Evolutionary conservation across 2,888 invertebrate genomes (phyloP).

Genomic region (Anoplius nigerrimus): DNA sequence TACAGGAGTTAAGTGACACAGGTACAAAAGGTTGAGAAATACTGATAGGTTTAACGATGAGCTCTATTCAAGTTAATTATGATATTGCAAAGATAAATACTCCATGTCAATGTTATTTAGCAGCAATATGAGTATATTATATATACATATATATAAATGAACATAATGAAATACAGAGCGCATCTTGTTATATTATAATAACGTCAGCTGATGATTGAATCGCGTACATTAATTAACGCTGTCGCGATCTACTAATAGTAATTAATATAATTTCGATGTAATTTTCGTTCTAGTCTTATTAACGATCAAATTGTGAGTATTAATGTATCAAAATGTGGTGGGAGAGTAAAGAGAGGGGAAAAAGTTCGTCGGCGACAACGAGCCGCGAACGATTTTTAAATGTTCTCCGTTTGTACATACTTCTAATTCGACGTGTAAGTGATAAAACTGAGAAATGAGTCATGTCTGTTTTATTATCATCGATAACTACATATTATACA

Average conservation of each 20-base stretch:
- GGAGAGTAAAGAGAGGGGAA: too few species aligned
- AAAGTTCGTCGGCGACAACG: too few species aligned
- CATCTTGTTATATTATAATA: constrained; percentile 27
- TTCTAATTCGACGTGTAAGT: too few species aligned
- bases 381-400: too few species aligned
- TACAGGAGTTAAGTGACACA: constrained; percentile 40
- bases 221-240: constrained; percentile 29
- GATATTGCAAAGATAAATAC: constrained; percentile 38
- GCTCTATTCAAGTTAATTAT: constrained; percentile 8
- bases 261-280: constrained; percentile 19
- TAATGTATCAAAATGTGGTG: too few species aligned
- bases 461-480: too few species aligned
- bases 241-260: constrained; percentile 9
- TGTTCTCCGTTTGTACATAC: too few species aligned
- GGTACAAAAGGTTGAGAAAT: constrained; percentile 41
- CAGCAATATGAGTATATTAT: constrained; percentile 44
- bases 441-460: too few species aligned
- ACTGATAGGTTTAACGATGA: constrained; percentile 34
- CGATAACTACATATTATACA: too few species aligned
- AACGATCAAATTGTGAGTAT: too few species aligned
- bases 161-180: constrained; percentile 1
- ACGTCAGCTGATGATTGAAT: constrained; percentile 19
- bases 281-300: constrained; percentile 47
- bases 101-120: constrained; percentile 39
- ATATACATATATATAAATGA: constrained; percentile 31